Conservation (phyloP, 2,797 vertebrate genomes). For the Bovichtus variegatus region DNA sequence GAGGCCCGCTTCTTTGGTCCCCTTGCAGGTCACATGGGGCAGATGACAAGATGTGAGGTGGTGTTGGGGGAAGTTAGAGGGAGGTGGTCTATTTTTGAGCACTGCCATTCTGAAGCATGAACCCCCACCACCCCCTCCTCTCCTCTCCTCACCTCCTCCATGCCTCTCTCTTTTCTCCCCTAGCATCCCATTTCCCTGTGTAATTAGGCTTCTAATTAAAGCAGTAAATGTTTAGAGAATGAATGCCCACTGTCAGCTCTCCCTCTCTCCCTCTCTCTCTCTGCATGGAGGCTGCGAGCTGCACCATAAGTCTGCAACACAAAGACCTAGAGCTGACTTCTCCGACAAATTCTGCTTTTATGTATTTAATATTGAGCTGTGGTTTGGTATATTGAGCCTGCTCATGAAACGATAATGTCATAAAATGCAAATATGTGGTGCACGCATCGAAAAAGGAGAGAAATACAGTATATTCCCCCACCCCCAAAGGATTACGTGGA, state of each 20-base stretch:
- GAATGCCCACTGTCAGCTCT: conserved; percentile 60
- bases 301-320: conserved; percentile 33
- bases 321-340: conserved; percentile 33
- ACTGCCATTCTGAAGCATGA: conserved; percentile 65
- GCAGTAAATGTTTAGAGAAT: conserved; percentile 73
- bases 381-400: conserved; percentile 12
- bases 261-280: conserved; percentile 20
- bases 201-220: conserved; percentile 82
- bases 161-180: conserved; percentile 56
- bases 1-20: conserved; percentile 27
- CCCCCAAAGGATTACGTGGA: conserved; percentile 16
- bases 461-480: not conserved
- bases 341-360: conserved; percentile 30
- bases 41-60: conserved; percentile 50
- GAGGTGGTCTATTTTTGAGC: conserved; percentile 76
- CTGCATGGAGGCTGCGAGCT: conserved; percentile 42
- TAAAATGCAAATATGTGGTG: conserved; percentile 23
- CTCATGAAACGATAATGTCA: conserved; percentile 12
- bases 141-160: conserved; percentile 43
- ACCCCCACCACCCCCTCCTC: conserved; percentile 16
- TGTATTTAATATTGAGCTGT: conserved; percentile 26
- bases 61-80: conserved; percentile 4
- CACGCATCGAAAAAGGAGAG: conserved; percentile 8
- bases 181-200: conserved; percentile 73
- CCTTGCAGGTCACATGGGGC: conserved; percentile 63